Conservation (phyloP, 2,797 vertebrate species). For the Melanotaenia boesemani region DNA sequence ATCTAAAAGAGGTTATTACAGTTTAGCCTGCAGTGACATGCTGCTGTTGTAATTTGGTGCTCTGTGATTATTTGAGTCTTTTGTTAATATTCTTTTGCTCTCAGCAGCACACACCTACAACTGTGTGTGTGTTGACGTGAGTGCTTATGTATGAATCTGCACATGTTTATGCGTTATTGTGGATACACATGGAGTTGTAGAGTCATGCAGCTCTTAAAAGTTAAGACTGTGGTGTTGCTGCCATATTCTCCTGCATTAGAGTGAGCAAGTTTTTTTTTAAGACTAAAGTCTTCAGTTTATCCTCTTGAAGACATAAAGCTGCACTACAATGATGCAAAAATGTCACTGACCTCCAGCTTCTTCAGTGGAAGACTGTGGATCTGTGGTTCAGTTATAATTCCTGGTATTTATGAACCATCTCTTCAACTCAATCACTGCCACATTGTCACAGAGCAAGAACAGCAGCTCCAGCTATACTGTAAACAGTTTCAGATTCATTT, state of each 20-base stretch:
- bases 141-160: conserved; percentile 8
- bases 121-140: conserved; percentile 31
- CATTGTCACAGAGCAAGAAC: conserved; percentile 58
- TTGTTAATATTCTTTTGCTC: conserved; percentile 50
- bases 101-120: conserved; percentile 39
- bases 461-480: conserved; percentile 28
- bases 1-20: conserved; percentile 58
- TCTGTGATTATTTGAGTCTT: conserved; percentile 67
- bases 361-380: conserved; percentile 72
- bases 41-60: conserved; percentile 69
- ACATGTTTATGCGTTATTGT: conserved; percentile 36
- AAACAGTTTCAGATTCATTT: conserved; percentile 21
- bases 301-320: conserved; percentile 42
- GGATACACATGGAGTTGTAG: conserved; percentile 48
- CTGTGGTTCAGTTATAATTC: conserved; percentile 40
- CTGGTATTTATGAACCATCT: conserved; percentile 45
- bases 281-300: conserved; percentile 4
- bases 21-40: conserved; percentile 72
- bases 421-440: conserved; percentile 17
- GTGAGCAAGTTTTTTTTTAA: conserved; percentile 31
- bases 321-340: conserved; percentile 46
- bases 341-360: conserved; percentile 19
- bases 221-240: conserved; percentile 42
- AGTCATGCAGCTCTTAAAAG: conserved; percentile 65
- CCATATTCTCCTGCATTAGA: conserved; percentile 41